These are phyloP conservation scores for Trichosurus vulpecula DNA, from an alignment of 2,797 vertebrate species.

Conservation along the genomic window DNA sequence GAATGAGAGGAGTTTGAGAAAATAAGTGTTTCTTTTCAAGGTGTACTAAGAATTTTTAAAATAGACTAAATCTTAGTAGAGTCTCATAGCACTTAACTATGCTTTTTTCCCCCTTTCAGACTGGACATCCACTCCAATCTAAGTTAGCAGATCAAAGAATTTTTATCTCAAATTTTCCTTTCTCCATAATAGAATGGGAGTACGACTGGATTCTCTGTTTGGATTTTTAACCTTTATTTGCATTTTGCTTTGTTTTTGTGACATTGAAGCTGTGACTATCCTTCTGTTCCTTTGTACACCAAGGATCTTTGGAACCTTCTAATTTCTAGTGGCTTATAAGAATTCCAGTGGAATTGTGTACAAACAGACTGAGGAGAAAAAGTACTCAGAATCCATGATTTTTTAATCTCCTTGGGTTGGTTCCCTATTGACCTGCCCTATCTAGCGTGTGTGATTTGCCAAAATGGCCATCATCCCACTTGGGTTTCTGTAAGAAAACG, in stretches of 20 bases:
- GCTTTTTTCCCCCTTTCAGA: neutral
- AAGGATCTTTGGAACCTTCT: neutral
- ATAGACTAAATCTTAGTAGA: neutral
- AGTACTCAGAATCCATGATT: neutral
- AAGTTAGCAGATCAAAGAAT: neutral
- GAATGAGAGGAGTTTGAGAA: neutral
- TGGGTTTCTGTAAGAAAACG: conserved; percentile 67
- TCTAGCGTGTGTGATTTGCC: conserved; percentile 49
- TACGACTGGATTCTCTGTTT: neutral
- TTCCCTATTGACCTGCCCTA: conserved; percentile 39
- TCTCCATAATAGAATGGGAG: neutral
- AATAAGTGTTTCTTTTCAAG: neutral
- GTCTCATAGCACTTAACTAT: neutral
- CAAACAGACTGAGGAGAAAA: neutral
- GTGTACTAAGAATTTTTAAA: neutral
- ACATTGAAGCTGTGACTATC: neutral
- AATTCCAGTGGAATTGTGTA: conserved; percentile 14
- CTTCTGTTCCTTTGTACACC: neutral
- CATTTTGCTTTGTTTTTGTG: neutral
- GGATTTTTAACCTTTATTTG: neutral
- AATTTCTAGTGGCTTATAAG: neutral
- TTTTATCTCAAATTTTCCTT: neutral
- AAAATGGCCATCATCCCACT: conserved; percentile 65
- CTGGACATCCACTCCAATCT: neutral
- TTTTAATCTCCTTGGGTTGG: neutral